phyloP scores from a whole-genome alignment of 1,140 invertebrate species.

The Trachelipus rathkii region DNA sequence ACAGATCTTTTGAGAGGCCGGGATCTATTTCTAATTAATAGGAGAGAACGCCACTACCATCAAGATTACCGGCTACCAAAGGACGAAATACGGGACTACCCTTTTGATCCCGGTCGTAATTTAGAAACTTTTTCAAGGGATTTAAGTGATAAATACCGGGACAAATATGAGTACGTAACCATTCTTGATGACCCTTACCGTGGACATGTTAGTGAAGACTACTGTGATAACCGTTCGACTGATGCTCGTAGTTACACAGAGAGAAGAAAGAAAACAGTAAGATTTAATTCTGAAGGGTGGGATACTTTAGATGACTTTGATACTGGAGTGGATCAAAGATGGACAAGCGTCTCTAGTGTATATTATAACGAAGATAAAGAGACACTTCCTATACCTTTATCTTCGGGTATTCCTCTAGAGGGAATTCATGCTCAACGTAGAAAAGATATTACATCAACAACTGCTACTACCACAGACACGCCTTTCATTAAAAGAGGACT shows the following conservation, averaged over 20 bases:
- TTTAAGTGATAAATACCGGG: constrained; percentile 40
- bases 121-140: constrained; percentile 38
- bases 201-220: constrained; percentile 41
- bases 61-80: constrained; percentile 45
- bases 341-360: constrained; percentile 44
- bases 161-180: constrained; percentile 42
- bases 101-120: constrained; percentile 27
- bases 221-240: constrained; percentile 46
- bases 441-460: neutral
- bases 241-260: constrained; percentile 45
- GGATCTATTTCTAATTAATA: constrained; percentile 20
- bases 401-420: neutral
- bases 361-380: constrained; percentile 43
- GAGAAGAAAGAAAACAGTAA: constrained; percentile 45
- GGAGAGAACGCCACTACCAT: constrained; percentile 44
- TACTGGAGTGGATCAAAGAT: constrained; percentile 39
- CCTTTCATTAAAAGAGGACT: neutral
- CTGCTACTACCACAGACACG: neutral
- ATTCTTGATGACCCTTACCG: constrained; percentile 40
- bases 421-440: neutral
- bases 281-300: constrained; percentile 46
- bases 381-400: neutral
- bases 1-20: constrained; percentile 6
- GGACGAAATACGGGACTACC: constrained; percentile 45
- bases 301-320: constrained; percentile 41